Percentiles rank a stretch among this genome's conserved stretches.
phyloP scores from a whole-genome alignment of 2,888 invertebrate genomes.

The Megalurothrips usitatus region DNA sequence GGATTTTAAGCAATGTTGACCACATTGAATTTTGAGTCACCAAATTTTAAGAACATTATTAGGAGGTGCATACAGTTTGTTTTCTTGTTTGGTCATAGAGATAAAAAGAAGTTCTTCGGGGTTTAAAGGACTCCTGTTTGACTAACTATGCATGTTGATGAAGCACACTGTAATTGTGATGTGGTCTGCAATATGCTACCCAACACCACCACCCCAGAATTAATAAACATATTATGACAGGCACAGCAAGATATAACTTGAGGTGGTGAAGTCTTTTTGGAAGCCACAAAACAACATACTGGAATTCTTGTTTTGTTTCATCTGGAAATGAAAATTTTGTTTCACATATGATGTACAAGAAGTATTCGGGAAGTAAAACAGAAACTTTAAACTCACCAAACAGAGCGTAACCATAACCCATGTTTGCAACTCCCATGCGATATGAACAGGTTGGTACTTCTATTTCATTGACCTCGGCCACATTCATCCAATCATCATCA shows the following conservation, averaged over 20 bases:
- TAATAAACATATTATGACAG: conserved; percentile 40
- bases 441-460: conserved; percentile 93
- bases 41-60: not conserved
- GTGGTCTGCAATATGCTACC: not conserved
- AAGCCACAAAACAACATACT: conserved; percentile 74
- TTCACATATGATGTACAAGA: conserved; percentile 33
- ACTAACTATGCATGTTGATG: not conserved
- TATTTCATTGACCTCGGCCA: conserved; percentile 63
- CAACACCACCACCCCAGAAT: not conserved
- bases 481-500: conserved; percentile 42
- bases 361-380: conserved; percentile 1
- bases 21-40: no score
- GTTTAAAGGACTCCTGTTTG: not conserved
- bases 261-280: conserved; percentile 65
- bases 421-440: conserved; percentile 83
- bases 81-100: not conserved
- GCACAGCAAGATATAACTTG: conserved; percentile 51
- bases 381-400: conserved; percentile 56
- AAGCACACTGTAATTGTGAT: not conserved
- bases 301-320: conserved; percentile 52
- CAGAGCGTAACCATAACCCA: conserved; percentile 81
- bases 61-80: no score
- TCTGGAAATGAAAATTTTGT: conserved; percentile 52
- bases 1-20: no score
- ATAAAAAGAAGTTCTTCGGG: not conserved